Evolutionary conservation across 2,888 invertebrate species (phyloP).

Genomic region (Brenthis ino): DNA sequence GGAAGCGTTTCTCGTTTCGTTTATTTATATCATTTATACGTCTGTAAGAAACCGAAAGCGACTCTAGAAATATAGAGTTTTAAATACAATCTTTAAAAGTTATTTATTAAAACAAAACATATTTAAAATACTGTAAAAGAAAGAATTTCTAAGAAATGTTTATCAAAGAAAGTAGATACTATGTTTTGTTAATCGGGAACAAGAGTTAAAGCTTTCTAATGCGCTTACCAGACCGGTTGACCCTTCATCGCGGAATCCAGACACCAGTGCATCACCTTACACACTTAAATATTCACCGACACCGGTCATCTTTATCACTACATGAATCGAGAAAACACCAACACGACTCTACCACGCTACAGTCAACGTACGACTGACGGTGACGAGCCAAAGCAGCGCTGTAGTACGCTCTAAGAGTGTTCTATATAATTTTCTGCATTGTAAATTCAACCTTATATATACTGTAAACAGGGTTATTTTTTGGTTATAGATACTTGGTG

Average conservation of each 20-base stretch:
- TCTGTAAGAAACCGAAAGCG: no score
- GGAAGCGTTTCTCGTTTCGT: no score
- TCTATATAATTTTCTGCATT: constrained; percentile 7
- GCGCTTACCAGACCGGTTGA: constrained; percentile 78
- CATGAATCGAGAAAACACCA: constrained; percentile 57
- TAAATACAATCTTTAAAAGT: no score
- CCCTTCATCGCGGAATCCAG: constrained; percentile 73
- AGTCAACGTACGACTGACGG: constrained; percentile 60
- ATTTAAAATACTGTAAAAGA: background rate
- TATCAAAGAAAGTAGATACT: no score
- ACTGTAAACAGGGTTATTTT: constrained; percentile 39
- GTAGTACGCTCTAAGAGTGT: constrained; percentile 30
- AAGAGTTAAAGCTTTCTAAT: constrained; percentile 53
- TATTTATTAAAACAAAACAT: no score
- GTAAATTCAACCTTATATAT: constrained; percentile 47
- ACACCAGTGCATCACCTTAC: constrained; percentile 69
- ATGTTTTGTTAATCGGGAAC: constrained; percentile 1
- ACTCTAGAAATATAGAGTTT: no score
- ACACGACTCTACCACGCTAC: constrained; percentile 48
- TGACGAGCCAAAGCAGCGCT: constrained; percentile 34
- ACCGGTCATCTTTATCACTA: constrained; percentile 74
- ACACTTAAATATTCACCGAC: constrained; percentile 69
- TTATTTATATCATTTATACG: no score
- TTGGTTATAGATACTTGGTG: constrained; percentile 38
- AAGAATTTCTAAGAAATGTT: background rate